Base-by-base conservation (phyloP, 2,113 vertebrate genomes). In the Acanthochromis polyacanthus region DNA sequence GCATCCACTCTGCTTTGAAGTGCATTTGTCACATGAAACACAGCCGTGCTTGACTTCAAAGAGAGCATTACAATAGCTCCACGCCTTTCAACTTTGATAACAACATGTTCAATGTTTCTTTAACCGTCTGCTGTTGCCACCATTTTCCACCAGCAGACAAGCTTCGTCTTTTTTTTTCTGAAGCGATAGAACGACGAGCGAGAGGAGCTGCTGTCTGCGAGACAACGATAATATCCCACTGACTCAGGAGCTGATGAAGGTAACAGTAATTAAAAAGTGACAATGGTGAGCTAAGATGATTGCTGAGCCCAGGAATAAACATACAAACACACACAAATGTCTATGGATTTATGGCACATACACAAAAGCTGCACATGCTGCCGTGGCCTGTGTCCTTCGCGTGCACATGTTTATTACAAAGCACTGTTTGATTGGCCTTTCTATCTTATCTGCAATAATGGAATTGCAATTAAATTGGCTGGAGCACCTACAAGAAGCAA, bases 1-100 rank as follows among this genome's bases (percentile, higher is more conserved):
- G 63, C 85, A 81, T 80, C 84, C 85, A 81, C 81, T 82, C 43
- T 17, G 75, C 91, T 94, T 91, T 92, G 87, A 93, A 91, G 84
- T 91, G 80, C 87, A 87, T 92, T 92, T 91, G 91, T 88, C 89
- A 84, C 87, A 90, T 89, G 75, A 90, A 93, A 92, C 87, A 89
- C 85, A 89, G 80, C 75, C 48, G 32, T 52, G 74, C 82, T 81
- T 65, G 65, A 91, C 91, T 91, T 93, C 93, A 93, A 92, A 92
- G 88, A 72, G 76, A 56, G 46, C 79, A 90, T 89, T 91, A 92
- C 81, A 89, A 88, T 82, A 82, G 84, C 81, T 86, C 57, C 61
- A 79, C 46, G 82, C 79, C 66, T 91, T 91, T 91, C 81, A 88
- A 86, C 78, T 82, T 74, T 46, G 83, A 91, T 83, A 86, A 86